Evolutionary conservation across 1,140 invertebrate genomes (phyloP).

Genomic region (Drosophila murphyi): DNA sequence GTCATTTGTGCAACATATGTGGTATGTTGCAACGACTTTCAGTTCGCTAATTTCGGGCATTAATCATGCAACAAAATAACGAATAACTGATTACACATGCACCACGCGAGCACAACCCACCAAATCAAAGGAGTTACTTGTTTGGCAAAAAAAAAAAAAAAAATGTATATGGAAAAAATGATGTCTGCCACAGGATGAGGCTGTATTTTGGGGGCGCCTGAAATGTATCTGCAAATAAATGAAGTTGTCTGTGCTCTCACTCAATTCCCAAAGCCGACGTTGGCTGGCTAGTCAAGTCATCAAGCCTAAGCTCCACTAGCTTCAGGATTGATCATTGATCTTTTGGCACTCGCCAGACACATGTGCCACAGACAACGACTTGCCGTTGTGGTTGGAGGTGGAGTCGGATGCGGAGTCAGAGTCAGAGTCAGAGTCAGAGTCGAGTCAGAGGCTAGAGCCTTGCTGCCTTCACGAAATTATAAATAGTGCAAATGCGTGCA

Average conservation of each 20-base stretch:
- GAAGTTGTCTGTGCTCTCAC: conserved; percentile 66
- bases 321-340: conserved; percentile 78
- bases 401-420: background rate
- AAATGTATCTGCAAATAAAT: conserved; percentile 81
- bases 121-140: conserved; percentile 56
- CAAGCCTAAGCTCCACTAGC: conserved; percentile 47
- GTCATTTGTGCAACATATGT: conserved; percentile 69
- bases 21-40: conserved; percentile 40
- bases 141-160: conserved; percentile 20
- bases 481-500: conserved; percentile 82
- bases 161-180: background rate
- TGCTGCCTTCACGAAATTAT: conserved; percentile 69
- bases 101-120: conserved; percentile 55
- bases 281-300: conserved; percentile 68
- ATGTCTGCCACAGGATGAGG: conserved; percentile 45
- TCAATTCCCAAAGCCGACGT: conserved; percentile 10
- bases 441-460: too few relatives aligned
- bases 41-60: conserved; percentile 76
- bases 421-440: too few relatives aligned
- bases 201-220: conserved; percentile 55
- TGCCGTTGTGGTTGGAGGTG: background rate
- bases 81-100: conserved; percentile 73
- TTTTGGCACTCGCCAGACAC: conserved; percentile 73
- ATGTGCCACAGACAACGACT: conserved; percentile 7
- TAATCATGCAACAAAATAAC: conserved; percentile 62